phyloP scores from a whole-genome alignment of 2,113 vertebrate genomes.

The Semicossyphus pulcher region DNA sequence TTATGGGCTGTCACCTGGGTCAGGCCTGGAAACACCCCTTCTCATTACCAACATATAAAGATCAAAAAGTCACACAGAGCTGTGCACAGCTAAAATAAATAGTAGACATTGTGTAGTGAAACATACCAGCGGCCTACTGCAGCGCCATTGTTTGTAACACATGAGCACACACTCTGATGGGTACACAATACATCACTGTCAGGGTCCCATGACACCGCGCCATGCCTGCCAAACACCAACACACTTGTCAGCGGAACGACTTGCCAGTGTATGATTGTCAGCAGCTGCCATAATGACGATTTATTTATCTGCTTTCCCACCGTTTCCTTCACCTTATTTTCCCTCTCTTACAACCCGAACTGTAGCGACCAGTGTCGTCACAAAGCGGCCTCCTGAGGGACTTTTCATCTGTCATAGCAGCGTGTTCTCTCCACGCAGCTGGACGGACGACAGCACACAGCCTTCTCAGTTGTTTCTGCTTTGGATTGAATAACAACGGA shows the following conservation, averaged over 20 bases:
- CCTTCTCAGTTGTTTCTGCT: constrained; percentile 27
- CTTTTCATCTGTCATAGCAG: constrained; percentile 60
- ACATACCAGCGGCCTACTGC: constrained; percentile 46
- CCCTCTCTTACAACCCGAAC: constrained; percentile 39
- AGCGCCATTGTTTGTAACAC: constrained; percentile 59
- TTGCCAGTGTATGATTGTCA: constrained; percentile 74
- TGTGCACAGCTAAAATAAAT: constrained; percentile 7
- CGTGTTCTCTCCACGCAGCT: constrained; percentile 30
- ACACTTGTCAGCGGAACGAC: constrained; percentile 74
- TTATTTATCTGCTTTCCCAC: constrained; percentile 52
- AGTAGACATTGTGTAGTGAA: constrained; percentile 12
- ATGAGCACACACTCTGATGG: constrained; percentile 64
- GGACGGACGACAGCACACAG: constrained; percentile 24
- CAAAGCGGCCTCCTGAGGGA: constrained; percentile 29
- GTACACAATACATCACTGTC: constrained; percentile 70
- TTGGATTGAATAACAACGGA: constrained; percentile 25
- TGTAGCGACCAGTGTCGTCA: constrained; percentile 31
- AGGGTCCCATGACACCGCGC: constrained; percentile 59
- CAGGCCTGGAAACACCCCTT: background rate
- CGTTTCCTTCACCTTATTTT: constrained; percentile 35
- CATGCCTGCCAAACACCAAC: constrained; percentile 46
- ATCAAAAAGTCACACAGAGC: background rate
- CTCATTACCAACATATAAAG: background rate
- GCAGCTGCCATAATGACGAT: constrained; percentile 67
- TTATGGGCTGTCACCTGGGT: background rate